Conservation (phyloP, 2,797 vertebrate species). For the Manis crassicaudata region DNA sequence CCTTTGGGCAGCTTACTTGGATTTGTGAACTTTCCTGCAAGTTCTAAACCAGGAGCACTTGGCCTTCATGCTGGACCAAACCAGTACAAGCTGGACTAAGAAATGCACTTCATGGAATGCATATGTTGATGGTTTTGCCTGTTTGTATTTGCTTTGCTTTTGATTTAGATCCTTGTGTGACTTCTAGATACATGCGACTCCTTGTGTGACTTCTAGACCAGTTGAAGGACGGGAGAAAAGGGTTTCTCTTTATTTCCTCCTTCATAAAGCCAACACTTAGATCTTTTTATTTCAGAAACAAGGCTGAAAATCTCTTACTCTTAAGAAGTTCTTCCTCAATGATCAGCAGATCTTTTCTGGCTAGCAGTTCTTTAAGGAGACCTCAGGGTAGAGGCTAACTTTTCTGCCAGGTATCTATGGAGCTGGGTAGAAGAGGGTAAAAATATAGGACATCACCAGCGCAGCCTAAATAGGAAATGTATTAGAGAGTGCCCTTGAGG, state of each 20-base stretch:
- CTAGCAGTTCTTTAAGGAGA: neutral
- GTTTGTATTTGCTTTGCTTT: conserved; percentile 31
- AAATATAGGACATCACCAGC: neutral
- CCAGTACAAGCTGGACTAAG: neutral
- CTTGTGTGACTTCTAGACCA: neutral
- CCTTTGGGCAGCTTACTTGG: neutral
- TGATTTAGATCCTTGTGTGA: neutral
- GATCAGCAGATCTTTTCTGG: neutral
- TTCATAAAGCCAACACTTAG: neutral
- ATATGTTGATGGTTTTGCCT: neutral
- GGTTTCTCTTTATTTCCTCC: neutral
- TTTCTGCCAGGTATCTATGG: neutral
- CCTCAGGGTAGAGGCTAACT: neutral
- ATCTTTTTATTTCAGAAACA: neutral
- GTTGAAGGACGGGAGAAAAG: neutral
- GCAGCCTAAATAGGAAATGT: neutral
- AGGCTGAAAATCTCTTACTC: neutral
- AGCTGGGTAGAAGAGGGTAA: neutral
- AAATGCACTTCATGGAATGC: neutral
- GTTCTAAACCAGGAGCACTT: neutral
- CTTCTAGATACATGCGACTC: neutral
- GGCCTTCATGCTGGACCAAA: neutral
- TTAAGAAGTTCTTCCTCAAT: neutral
- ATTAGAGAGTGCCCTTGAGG: neutral
- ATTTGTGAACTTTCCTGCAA: conserved; percentile 30